A percentile compares a stretch with the other conserved stretches of the same genome.
Evolutionary conservation across 2,113 vertebrate species (phyloP).

Genomic region (Nematolebias whitei): DNA sequence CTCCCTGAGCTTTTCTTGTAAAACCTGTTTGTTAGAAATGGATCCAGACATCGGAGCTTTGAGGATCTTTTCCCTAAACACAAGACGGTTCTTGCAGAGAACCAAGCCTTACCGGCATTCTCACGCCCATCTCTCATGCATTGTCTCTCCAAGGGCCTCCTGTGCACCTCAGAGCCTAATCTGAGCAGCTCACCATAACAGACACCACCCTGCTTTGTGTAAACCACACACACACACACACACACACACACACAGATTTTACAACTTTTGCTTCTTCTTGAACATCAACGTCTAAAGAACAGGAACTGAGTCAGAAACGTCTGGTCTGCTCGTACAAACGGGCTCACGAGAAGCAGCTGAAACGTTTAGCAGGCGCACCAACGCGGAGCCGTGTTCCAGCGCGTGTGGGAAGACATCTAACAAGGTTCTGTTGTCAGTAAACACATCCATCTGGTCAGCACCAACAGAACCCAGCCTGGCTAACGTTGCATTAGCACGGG

Average conservation of each 20-base stretch:
- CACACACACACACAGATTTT: conserved; percentile 4
- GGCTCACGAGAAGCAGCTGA: conserved; percentile 8
- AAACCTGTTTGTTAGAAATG: conserved; percentile 83
- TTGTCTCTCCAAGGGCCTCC: conserved; percentile 70
- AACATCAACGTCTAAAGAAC: not conserved
- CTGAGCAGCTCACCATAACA: conserved; percentile 63
- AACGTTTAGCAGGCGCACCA: conserved; percentile 35
- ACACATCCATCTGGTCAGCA: conserved; percentile 79
- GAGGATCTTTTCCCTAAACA: conserved; percentile 79
- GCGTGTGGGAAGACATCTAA: conserved; percentile 66
- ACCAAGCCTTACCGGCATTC: conserved; percentile 75
- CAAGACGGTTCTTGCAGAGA: conserved; percentile 82
- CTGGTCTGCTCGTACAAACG: conserved; percentile 3
- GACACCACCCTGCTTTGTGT: conserved; percentile 55
- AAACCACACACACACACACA: conserved; percentile 17
- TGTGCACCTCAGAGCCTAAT: conserved; percentile 62
- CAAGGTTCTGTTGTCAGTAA: conserved; percentile 76
- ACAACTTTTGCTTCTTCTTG: conserved; percentile 17
- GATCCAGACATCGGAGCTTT: conserved; percentile 78
- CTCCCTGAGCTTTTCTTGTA: conserved; percentile 72
- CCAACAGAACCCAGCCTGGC: conserved; percentile 51
- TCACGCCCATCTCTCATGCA: conserved; percentile 76
- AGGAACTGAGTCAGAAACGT: conserved; percentile 18
- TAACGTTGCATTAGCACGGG: conserved; percentile 27
- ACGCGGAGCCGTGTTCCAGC: conserved; percentile 46